Base-by-base conservation (phyloP, 2,888 invertebrate species). In the Exocentrus adspersus region DNA sequence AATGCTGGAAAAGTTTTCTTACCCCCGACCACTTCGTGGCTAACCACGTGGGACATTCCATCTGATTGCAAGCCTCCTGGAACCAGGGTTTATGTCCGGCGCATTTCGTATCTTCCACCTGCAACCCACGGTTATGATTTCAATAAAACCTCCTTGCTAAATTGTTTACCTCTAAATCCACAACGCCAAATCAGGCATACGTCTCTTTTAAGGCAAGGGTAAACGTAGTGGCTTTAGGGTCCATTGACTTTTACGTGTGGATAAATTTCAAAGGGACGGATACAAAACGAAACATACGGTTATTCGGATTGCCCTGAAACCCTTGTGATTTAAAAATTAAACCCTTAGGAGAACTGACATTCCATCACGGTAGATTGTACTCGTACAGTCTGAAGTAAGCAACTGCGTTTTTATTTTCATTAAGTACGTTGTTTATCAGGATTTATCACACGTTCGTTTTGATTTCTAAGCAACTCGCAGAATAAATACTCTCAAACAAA, bases 21-120 rank as follows among this genome's bases (percentile, higher is more conserved):
- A 97, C 97, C 85, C 92, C 90, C 57, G 95, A 94, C 97, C 97
- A 97, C 62, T 91, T 88, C 20, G 92, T 91, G 45, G 92, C 88
- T 69, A 92, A 87, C 97, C 97, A 97, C 70, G 88, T 87, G 0
- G 96, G 95, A 80, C 97, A 97, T 66, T 92, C 91, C 75, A 92
- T 88, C 69, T 89, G 87, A 82, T 92, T 94, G 84, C 97, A 97
- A 2, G 90, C 86, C 78, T 95, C 94, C 70, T 92, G 88, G 50
- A 89, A 88, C 61, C 90, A 87, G 2, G 96, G 96, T 67, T 92
- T 92, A 65, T 90, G 89, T 1, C 88, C 87, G 43, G 87, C 87
- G 83, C 97, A 97, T 73, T 91, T 90, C 56, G 90, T 89, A 75
- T 95, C 94, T 79, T 85, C 88, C 75, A 87, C 89, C 92, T 93